phyloP scores from a whole-genome alignment of 2,113 vertebrate species.

The Megalops atlanticus region DNA sequence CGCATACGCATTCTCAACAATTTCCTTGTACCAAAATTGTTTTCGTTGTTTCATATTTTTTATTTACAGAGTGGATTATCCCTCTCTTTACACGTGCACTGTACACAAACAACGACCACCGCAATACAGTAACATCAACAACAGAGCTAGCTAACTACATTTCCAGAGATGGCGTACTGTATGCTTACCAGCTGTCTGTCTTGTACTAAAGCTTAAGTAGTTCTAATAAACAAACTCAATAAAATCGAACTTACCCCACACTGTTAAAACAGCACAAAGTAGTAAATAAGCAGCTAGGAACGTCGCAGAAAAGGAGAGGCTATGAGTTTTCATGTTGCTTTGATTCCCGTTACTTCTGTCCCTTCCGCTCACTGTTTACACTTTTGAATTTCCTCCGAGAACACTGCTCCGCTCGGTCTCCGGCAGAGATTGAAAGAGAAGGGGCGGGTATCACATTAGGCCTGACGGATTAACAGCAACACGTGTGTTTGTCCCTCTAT shows the following conservation, averaged over 20 bases:
- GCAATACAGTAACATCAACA: background rate
- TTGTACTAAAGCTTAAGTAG: background rate
- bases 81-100: background rate
- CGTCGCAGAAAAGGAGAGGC: slow-evolving; percentile 18
- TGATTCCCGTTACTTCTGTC: slow-evolving; percentile 32
- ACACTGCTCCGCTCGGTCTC: background rate
- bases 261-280: slow-evolving; percentile 48
- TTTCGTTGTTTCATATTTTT: background rate
- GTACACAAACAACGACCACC: background rate
- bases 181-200: background rate
- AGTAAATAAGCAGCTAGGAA: slow-evolving; percentile 26
- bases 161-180: background rate
- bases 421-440: slow-evolving; percentile 18
- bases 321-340: slow-evolving; percentile 36
- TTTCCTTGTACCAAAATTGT: too few species aligned
- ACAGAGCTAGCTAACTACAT: background rate
- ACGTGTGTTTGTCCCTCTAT: background rate
- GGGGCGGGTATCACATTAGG: slow-evolving; percentile 23
- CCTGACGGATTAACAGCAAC: slow-evolving; percentile 26
- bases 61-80: background rate
- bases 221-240: slow-evolving; percentile 11
- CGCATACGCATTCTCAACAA: too few species aligned
- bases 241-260: slow-evolving; percentile 57
- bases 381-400: background rate
- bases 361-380: background rate